Evolutionary conservation across 2,113 vertebrate genomes (phyloP).

Genomic region (Malurus cyaneus): DNA sequence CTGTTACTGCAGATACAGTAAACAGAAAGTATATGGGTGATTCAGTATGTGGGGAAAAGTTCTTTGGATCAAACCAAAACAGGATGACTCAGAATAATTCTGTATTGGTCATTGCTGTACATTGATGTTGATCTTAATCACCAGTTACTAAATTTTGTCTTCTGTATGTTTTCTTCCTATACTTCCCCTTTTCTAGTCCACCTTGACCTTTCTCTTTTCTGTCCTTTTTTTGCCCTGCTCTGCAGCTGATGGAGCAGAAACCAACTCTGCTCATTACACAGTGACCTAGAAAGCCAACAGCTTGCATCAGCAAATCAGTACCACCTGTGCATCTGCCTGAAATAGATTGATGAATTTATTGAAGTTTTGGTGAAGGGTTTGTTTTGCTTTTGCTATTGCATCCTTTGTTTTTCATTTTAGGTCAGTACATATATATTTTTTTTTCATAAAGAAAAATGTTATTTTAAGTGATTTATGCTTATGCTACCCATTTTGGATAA

Average conservation of each 20-base stretch:
- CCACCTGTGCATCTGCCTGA: constrained; percentile 16
- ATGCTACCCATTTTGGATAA: not conserved
- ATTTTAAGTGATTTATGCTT: not conserved
- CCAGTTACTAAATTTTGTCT: not conserved
- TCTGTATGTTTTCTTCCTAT: not conserved
- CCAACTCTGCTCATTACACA: constrained; percentile 32
- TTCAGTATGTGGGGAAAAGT: not conserved
- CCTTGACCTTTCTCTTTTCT: constrained; percentile 11
- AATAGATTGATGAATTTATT: constrained; percentile 40
- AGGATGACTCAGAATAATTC: not conserved
- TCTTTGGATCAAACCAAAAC: not conserved
- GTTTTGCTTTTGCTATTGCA: not conserved
- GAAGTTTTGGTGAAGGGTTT: not conserved
- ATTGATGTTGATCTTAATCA: no score
- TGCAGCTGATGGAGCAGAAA: constrained; percentile 35
- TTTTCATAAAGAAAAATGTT: not conserved
- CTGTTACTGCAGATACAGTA: not conserved
- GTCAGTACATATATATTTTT: not conserved
- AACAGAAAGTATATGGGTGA: not conserved
- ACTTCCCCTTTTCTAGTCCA: not conserved
- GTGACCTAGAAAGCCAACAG: constrained; percentile 30
- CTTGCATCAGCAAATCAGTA: constrained; percentile 48
- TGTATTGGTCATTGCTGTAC: not conserved
- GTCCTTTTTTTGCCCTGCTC: constrained; percentile 11
- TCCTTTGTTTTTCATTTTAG: constrained; percentile 7